Evolutionary conservation across 2,113 vertebrate genomes (phyloP), one percentile per base, ranked within the genome.

Genomic region (Etheostoma cragini): DNA sequence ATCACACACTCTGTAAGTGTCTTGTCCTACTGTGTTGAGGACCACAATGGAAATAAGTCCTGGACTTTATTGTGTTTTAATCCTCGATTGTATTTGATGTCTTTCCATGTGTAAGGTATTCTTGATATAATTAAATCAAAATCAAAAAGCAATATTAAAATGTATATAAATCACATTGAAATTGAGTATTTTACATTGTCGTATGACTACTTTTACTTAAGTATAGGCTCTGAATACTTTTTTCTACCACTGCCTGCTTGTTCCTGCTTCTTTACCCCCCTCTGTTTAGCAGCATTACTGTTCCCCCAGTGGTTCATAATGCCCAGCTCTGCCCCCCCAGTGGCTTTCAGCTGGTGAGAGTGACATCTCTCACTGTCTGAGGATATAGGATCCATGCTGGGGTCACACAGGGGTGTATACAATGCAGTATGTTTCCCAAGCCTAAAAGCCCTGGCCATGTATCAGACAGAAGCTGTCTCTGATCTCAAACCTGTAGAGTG

Each of bases 401-500:
- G 94, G 89, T 90, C 87, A 91, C 88, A 82, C 85, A 76, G 85
- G 77, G 80, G 78, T 46, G 80, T 78, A 86, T 89, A 76, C 47
- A 7, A 66, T 81, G 74, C 64, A 78, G 82, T 84, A 61, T 80
- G 80, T 85, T 93, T 90, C 89, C 82, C 80, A 66, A 85, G 87
- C 77, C 66, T 83, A 60, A 87, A 85, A 89, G 84, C 85, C 70
- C 53, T 12, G 45, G 33, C 53, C 64, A 8, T 78, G 53, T 78
- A 89, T 86, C 88, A 92, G 82, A 87, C 87, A 56, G 82, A 83
- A 80, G 74, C 85, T 67, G 88, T 76, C 87, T 91, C 88, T 89
- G 92, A 87, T 93, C 90, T 92, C 85, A 93, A 84, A 78, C 76
- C 92, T 84, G 83, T 73, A 49, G 90, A 86, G 92, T 71, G 80